Evolutionary conservation across 2,113 vertebrate genomes (phyloP), one percentile per base, ranked within the genome.

Genomic region (Desmodus rotundus): DNA sequence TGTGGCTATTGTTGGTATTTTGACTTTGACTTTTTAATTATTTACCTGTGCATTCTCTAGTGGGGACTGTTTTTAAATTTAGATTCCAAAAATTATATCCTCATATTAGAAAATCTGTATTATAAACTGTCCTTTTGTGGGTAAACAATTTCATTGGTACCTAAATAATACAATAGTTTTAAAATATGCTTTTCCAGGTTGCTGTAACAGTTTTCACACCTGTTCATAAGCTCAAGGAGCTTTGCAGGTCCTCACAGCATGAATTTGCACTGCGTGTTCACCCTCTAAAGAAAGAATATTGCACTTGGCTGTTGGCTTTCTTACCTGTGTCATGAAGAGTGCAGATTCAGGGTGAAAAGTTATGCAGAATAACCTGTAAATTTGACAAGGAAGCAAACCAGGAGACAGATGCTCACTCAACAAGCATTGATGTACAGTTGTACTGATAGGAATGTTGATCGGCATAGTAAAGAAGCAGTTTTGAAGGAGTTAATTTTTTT

Each of bases 291-390:
- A 97, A 52, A 90, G 97, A 97, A 95, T 65, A 0, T 87, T 97
- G 97, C 63, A 15, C 96, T 98, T 97, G 98, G 52, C 96, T 97
- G 5, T 96, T 90, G 94, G 83, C 89, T 87, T 98, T 98, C 95
- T 97, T 98, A 98, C 98, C 98, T 98, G 96, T 98, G 97, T 98
- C 96, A 81, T 96, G 96, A 93, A 97, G 95, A 95, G 94, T 97
- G 93, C 95, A 98, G 97, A 96, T 95, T 97, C 90, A 96, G 97
- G 98, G 98, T 98, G 98, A 98, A 98, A 99, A 99, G 97, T 98
- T 98, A 99, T 98, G 98, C 98, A 98, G 97, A 97, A 98, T 98
- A 98, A 98, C 98, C 97, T 98, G 97, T 97, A 98, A 97, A 98
- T 98, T 98, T 98, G 98, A 98, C 97, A 98, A 96, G 96, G 95